Base-by-base conservation (phyloP, 2,888 invertebrate genomes). In the Ariolimax columbianus region DNA sequence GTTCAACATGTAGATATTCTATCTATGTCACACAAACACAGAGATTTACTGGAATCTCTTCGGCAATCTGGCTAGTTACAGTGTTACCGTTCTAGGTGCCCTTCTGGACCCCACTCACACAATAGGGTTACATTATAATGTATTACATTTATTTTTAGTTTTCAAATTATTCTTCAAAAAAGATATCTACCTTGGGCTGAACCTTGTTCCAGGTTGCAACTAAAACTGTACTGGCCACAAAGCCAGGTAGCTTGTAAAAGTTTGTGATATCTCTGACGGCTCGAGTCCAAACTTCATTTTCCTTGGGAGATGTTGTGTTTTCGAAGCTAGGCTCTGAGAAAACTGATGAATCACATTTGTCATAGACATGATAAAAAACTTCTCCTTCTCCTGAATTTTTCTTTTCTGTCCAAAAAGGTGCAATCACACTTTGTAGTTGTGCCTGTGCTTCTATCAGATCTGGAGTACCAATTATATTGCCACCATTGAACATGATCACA, bases 361-460 rank as follows among this genome's bases (percentile, higher is more conserved):
- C 77, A 77, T 77, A 77, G 9, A 77, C n/a, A 77, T 77, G 77
- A 30, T 77, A 55, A 26, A 36, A 55, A 17, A 77, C 55, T 38
- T 51, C 55, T 26, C 77, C 77, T 9, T 26, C 77, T 19, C 19
- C 19, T 38, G 11, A 17, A 36, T 6, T 7, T 43, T 19, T 30
- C 17, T 33, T 33, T 4, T 77, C 77, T 26, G 38, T 51, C 77
- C 36, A 51, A 7, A 43, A n/a, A 17, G 36, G 55, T 36, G 55
- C 77, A 17, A 77, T 0, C 36, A 77, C 4, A 19, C 36, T 77
- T 11, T 19, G 33, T 23, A 23, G 33, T 33, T 23, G 36, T 26
- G 14, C 26, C 1, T 55, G 19, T 36, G 77, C 77, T 47, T 7
- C 40, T n/a, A 11, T n/a, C 33, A 77, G 77, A 19, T 77, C n/a